phyloP scores from a whole-genome alignment of 2,797 vertebrate genomes.

The Thunnus albacares region DNA sequence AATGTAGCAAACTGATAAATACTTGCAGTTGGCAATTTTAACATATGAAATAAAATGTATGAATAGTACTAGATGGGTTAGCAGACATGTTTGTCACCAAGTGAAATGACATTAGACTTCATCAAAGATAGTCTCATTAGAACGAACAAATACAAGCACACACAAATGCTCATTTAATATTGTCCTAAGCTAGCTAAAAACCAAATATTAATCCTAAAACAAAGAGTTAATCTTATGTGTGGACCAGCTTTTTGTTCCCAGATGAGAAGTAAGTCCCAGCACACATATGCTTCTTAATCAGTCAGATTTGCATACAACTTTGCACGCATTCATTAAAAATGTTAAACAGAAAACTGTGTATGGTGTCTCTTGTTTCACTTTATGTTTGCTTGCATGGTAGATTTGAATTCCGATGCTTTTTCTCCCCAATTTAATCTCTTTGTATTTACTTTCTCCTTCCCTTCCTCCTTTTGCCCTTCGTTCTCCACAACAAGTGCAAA shows the following conservation, averaged over 20 bases:
- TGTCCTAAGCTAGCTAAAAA: not conserved
- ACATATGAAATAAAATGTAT: not conserved
- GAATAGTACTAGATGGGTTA: too few relatives aligned
- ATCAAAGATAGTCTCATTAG: not conserved
- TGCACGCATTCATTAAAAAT: not conserved
- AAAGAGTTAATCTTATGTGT: not conserved
- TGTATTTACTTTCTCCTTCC: not conserved
- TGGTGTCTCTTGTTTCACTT: not conserved
- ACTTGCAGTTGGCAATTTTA: not conserved
- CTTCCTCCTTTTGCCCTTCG: not conserved
- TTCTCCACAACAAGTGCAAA: slow-evolving; percentile 4
- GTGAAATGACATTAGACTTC: not conserved
- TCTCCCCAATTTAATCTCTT: not conserved
- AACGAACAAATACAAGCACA: not conserved
- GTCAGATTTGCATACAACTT: not conserved
- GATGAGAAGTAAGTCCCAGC: not conserved
- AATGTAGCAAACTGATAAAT: not conserved
- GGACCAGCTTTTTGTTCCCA: not conserved
- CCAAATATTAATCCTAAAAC: not conserved
- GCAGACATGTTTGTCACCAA: too few relatives aligned
- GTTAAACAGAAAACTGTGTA: not conserved
- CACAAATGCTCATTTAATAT: not conserved
- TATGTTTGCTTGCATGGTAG: not conserved
- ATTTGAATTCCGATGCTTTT: slow-evolving; percentile 10
- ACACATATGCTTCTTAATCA: too few relatives aligned